These are phyloP conservation scores for Eupithecia inturbata DNA, from an alignment of 2,888 invertebrate genomes.

Conservation along the genomic window DNA sequence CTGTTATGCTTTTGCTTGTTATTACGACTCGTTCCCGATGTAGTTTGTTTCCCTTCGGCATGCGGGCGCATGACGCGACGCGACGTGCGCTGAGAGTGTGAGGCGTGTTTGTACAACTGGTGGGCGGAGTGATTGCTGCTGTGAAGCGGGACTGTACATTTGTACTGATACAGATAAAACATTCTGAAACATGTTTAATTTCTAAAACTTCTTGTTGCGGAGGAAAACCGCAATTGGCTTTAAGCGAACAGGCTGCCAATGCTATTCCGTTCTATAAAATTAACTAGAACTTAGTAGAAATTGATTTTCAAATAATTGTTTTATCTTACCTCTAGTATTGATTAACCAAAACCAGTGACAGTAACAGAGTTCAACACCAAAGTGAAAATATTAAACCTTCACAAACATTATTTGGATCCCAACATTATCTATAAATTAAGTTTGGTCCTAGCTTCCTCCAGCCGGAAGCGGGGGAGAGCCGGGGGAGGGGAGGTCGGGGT, in stretches of 20 bases:
- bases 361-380: background rate
- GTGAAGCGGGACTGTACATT: background rate
- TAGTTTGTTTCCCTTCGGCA: background rate
- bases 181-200: background rate
- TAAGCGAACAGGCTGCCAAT: background rate
- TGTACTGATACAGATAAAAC: background rate
- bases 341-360: background rate
- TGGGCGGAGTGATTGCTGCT: background rate
- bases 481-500: background rate
- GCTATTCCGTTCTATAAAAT: background rate
- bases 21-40: background rate
- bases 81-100: too few relatives aligned
- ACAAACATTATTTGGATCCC: background rate
- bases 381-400: background rate
- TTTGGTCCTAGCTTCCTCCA: background rate
- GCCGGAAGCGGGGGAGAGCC: background rate
- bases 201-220: background rate
- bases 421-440: background rate
- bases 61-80: too few relatives aligned
- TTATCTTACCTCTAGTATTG: background rate
- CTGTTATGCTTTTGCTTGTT: background rate
- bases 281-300: background rate
- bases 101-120: constrained; percentile 11
- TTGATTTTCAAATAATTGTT: background rate
- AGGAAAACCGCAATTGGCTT: background rate